Evolutionary conservation across 2,113 vertebrate species (phyloP).

Genomic region (Lipotes vexillifer): DNA sequence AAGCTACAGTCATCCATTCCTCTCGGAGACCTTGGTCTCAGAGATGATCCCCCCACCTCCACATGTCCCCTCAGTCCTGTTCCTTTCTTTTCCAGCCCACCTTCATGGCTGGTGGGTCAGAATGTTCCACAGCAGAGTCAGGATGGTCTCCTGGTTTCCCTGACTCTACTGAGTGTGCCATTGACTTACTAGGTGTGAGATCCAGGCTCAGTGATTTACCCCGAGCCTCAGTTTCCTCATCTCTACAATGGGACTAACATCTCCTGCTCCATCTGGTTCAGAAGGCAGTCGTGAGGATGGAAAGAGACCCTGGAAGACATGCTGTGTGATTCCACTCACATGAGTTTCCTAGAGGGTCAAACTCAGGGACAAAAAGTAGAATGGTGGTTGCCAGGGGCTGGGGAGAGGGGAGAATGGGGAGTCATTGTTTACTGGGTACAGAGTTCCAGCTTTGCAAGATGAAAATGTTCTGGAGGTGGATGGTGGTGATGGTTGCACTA

Average conservation of each 20-base stretch:
- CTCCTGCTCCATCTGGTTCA: not conserved
- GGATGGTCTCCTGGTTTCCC: not conserved
- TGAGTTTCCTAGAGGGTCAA: no score
- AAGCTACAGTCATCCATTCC: not conserved
- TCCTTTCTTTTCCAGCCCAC: not conserved
- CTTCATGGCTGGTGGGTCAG: not conserved
- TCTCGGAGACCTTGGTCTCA: not conserved
- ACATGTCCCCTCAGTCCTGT: not conserved
- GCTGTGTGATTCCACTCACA: not conserved
- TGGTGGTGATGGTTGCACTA: accelerated
- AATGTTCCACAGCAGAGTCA: not conserved
- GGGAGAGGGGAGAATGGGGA: no score
- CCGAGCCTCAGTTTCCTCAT: not conserved
- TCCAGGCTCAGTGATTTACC: not conserved
- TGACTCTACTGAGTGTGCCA: accelerated
- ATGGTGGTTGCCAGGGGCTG: not conserved
- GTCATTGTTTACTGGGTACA: accelerated
- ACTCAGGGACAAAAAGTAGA: not conserved
- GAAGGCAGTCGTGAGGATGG: not conserved
- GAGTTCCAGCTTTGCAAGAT: not conserved
- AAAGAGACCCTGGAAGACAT: not conserved
- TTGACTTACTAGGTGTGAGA: not conserved
- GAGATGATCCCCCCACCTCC: not conserved
- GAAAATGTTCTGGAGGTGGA: not conserved
- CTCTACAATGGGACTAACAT: no score